Base-by-base conservation (phyloP, 23 tunicate species). In the Styela clava region DNA sequence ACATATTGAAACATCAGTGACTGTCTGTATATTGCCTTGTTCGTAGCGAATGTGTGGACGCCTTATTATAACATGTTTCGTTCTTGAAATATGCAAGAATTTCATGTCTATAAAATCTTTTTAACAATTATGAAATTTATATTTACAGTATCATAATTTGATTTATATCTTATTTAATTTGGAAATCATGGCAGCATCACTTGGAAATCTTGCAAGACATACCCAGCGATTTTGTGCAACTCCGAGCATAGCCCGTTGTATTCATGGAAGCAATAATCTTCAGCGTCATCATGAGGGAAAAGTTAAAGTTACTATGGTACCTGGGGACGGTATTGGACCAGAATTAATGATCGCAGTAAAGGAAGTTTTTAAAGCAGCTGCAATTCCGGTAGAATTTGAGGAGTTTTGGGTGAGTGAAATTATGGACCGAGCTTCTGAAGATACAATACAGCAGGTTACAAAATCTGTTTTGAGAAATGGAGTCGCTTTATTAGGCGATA, bases 251-350 rank as follows among this genome's bases (percentile, higher is more conserved):
- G 56, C 12, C 12, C 56, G 56, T 5, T 44, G 56, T 44, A 44
- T 44, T 12, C 56, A 44, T 44, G 56, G 56, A 44, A 44, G 12
- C 56, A 7, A 44, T 44, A 12, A 7, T 44, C 56, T 44, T 44
- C 56, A 44, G 12, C 56, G 56, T 3, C 77, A 71, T 26, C 31
- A 24, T 2, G 63, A 64, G 1, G 87, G 85, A 34, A 90, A 85
- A 44, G 29, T 79, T 29, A 65, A 87, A 35, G 95, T 89, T 19
- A 94, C 98, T 2, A 85, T 94, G 94, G 86, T 94, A 28, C 98
- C 98, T 2, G 98, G 98, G 33, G 98, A 94, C 83, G 98, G 98
- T 24, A 82, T 94, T 32, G 98, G 98, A 16, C 98, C 98, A 24
- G 98, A 94, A 73, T 67, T 94, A 33, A 93, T 93, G 98, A 29